Evolutionary conservation across 2,797 vertebrate genomes (phyloP), one percentile per base, ranked within the genome.

Genomic region (Microctenopoma lineatum): DNA sequence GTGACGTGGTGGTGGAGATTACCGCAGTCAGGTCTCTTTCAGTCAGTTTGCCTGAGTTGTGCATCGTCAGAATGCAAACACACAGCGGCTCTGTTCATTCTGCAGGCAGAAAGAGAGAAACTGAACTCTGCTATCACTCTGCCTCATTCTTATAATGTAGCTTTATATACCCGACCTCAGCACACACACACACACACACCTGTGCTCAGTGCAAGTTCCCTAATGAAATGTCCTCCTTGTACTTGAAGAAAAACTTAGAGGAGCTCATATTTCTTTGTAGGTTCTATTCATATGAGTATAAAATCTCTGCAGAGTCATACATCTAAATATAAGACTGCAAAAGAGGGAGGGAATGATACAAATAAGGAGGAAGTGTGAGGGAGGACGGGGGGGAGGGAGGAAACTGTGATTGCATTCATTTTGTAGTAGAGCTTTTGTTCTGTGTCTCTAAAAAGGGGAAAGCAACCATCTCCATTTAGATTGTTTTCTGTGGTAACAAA

Each of bases 401-500:
- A 45, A 48, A 61, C 45, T 50, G 45, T 73, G 62, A 76, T 82
- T 77, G 65, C 61, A 75, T 79, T 81, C 57, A 80, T 83, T 84
- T 79, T 75, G 53, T 42, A 68, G 67, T 67, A 56, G 25, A 63
- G 67, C 59, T 66, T 86, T 76, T 80, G 85, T 81, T 83, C 68
- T 73, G 54, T 41, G 64, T 64, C 42, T 79, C 74, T 74, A 75
- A 81, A 70, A 68, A 42, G 58, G 42, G 3, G 45, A 29, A 68
- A 64, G 61, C 18, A 58, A 67, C 47, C 64, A 82, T 84, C 81
- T 86, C 80, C 71, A 84, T 84, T 86, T 83, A 86, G 58, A 83
- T 74, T 78, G 71, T 54, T 80, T 81, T 75, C 70, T 36, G 61
- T 66, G 61, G 34, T 26, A 45, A 69, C 50, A 34, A 39, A 55